Base-by-base conservation (phyloP, 1,140 invertebrate species). In the Hylyphantes graminicola region DNA sequence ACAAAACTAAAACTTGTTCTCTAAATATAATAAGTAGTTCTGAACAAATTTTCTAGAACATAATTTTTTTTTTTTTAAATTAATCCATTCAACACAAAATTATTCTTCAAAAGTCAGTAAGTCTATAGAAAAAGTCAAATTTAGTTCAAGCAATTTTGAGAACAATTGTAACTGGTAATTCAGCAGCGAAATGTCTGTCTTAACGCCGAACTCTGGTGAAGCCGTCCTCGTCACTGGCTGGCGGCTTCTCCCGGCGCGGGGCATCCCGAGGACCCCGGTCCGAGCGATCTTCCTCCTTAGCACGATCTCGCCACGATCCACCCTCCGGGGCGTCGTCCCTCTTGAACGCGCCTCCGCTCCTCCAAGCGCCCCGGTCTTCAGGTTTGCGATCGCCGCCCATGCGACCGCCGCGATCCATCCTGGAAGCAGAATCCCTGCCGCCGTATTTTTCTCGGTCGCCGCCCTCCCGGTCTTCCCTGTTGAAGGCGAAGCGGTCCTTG, bases 181-280 rank as follows among this genome's bases (percentile, higher is more conserved):
- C 35, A 35, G 35, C 35, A 35, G 35, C 35, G 5, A 35, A 35
- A 35, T 5, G 35, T 35, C 50, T 72, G 50, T 57, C 12, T 72
- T 81, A 81, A 63, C 79, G 67, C 35, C 79, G 21, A 17, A 81
- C 79, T 73, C n/a, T 57, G 11, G 50, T 50, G 54, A 81, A 81
- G 35, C 79, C 79, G 53, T 81, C 79, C 21, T 81, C 79, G 63
- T 81, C 79, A 53, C 21, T 7, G 50, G 72, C 35, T 15, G 19
- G 61, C 51, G 21, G 12, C 35, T 50, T 72, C 61, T 81, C 79
- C 7, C 51, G 51, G 64, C 65, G n/a, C 15, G 8, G 11, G 50
- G 68, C 55, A 57, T 70, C 79, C 63, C 50, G 51, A 17, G 79
- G 35, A 57, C 55, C 67, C n/a, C 54, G 72, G n/a, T 64, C 59